Percentiles rank a stretch among this genome's conserved stretches.
Evolutionary conservation across 1,140 invertebrate species (phyloP).

Genomic region (Brachionus koreanus): DNA sequence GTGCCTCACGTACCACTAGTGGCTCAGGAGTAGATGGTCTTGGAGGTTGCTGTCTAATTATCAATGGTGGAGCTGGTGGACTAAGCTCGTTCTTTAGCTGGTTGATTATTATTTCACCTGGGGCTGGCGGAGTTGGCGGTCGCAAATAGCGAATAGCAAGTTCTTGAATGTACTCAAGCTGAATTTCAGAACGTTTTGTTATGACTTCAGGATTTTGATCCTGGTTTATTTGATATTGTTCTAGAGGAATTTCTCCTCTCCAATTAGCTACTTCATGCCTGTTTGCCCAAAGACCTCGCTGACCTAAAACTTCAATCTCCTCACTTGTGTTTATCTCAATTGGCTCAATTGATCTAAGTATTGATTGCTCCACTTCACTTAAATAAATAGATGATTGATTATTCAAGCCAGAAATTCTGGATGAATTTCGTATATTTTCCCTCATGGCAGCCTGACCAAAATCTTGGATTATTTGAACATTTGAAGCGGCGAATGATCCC

Average conservation of each 20-base stretch:
- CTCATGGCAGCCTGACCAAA: neutral
- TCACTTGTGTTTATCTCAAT: neutral
- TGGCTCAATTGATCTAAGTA: neutral
- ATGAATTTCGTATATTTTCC: neutral
- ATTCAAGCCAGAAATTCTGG: neutral
- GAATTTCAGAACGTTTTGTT: neutral
- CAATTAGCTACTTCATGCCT: constrained; percentile 8
- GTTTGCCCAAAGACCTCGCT: constrained; percentile 28
- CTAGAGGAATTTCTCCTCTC: constrained; percentile 9
- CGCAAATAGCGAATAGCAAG: constrained; percentile 37
- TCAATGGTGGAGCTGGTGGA: constrained; percentile 44
- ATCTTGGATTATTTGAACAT: neutral
- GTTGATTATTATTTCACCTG: constrained; percentile 40
- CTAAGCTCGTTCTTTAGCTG: neutral
- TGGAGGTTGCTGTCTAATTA: constrained; percentile 37
- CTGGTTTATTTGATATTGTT: constrained; percentile 32
- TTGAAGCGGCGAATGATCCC: neutral
- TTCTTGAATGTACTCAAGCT: constrained; percentile 41
- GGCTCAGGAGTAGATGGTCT: constrained; percentile 39
- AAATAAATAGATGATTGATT: neutral
- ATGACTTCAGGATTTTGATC: constrained; percentile 43
- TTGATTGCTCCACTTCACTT: neutral
- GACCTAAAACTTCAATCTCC: constrained; percentile 7
- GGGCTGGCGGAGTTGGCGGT: constrained; percentile 42
- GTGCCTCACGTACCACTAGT: constrained; percentile 21